Base-by-base conservation (phyloP, 1,140 invertebrate species). In the Hylaeus anthracinus region DNA sequence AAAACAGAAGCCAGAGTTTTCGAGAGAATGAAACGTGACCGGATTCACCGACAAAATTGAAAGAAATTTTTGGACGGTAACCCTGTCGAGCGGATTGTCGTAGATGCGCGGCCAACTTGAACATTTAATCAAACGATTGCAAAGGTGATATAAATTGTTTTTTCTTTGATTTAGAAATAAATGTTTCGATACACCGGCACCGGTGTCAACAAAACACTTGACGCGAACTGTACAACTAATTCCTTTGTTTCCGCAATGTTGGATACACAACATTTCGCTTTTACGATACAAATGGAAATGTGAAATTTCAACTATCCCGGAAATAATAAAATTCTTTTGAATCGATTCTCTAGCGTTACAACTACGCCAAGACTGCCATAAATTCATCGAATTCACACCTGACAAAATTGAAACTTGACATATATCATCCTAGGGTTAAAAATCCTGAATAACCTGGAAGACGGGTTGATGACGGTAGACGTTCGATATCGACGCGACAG, bases 401-500 rank as follows among this genome's bases (percentile, higher is more conserved):
- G 26, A 26, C 26, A 26, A 26, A 26, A 26, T 26, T 26, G 26
- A 26, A 26, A 26, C 26, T 26, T 26, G 26, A 26, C 26, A 26
- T 26, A 26, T 26, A 26, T 26, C 26, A 26, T 26, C 26, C 26
- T 26, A 26, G 26, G 26, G 45, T 48, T 48, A 6, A 48, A 48
- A 2, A 8, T 48, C 8, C 45, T 1, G 8, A 48, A 48, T 37
- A 3, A 12, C 14, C 12, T 39, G 48, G 67, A 72, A 72, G 71
- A 64, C 15, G 2, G 26, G 26, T 26, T 26, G 26, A 8, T 8
- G 9, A 64, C 10, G 77, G 51, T 9, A 64, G 58, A 71, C 69
- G 65, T 73, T 39, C 83, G 45, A 83, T 83, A 84, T 72, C 39
- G 70, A 64, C 51, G 45, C 74, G 64, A 64, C 60, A 71, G 51